Conservation (phyloP, 2,888 invertebrate species). For the Drosophila conformis region DNA sequence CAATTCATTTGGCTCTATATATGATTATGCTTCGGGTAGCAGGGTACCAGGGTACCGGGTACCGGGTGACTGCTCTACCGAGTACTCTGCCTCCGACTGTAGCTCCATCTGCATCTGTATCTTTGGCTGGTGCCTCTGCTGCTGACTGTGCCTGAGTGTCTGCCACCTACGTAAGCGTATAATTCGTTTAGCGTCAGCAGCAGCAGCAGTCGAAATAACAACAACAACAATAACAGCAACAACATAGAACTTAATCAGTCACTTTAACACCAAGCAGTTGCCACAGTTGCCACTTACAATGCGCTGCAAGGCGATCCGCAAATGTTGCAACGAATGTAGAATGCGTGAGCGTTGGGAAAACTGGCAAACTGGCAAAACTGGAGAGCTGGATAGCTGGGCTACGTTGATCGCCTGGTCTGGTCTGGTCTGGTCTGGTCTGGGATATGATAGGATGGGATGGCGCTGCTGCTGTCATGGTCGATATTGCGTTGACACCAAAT, state of each 20-base stretch:
- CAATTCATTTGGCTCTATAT: conserved; percentile 72
- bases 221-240: conserved; percentile 44
- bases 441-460: conserved; percentile 22
- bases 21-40: conserved; percentile 41
- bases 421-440: conserved; percentile 2
- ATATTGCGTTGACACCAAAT: conserved; percentile 82
- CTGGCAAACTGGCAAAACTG: conserved; percentile 15
- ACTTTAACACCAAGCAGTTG: conserved; percentile 77
- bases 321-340: conserved; percentile 29
- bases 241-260: conserved; percentile 72
- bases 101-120: conserved; percentile 17
- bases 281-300: conserved; percentile 66
- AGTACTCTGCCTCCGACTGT: conserved; percentile 16
- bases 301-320: conserved; percentile 27
- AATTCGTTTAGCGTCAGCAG: conserved; percentile 79
- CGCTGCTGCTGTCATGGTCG: conserved; percentile 78
- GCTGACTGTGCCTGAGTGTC: conserved; percentile 64
- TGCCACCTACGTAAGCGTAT: conserved; percentile 81
- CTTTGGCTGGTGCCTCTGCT: conserved; percentile 17
- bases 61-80: conserved; percentile 5
- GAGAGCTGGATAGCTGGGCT: conserved; percentile 5
- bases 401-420: conserved; percentile 39
- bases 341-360: conserved; percentile 70
- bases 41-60: neutral
- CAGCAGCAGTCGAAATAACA: conserved; percentile 39